These are phyloP conservation scores for Carassius carassius DNA, from an alignment of 2,113 vertebrate genomes.

Conservation along the genomic window DNA sequence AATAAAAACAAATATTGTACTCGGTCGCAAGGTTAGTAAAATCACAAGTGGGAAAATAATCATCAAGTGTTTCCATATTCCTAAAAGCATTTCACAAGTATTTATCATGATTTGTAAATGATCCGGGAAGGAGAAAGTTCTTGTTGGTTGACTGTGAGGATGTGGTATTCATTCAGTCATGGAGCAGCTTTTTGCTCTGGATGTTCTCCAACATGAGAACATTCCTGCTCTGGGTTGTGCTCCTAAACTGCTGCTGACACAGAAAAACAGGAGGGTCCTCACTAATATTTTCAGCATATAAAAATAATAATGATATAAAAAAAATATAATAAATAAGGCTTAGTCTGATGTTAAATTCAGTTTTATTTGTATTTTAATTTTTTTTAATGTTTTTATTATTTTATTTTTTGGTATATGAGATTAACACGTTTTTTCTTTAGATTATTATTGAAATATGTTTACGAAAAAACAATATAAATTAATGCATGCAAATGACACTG, in stretches of 20 bases:
- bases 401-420: neutral
- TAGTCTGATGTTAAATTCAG: neutral
- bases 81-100: conserved; percentile 12
- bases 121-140: conserved; percentile 36
- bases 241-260: conserved; percentile 47
- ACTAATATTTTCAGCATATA: neutral
- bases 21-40: neutral
- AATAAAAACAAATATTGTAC: neutral
- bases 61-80: neutral
- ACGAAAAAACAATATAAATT: neutral
- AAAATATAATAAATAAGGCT: too few relatives aligned
- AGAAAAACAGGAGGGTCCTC: conserved; percentile 13
- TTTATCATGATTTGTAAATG: conserved; percentile 27
- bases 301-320: neutral
- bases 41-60: neutral
- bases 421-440: neutral
- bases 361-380: too few relatives aligned
- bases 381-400: too few relatives aligned
- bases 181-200: conserved; percentile 41
- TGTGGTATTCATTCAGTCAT: conserved; percentile 30
- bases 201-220: conserved; percentile 41
- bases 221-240: conserved; percentile 54
- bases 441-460: neutral
- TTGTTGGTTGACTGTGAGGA: conserved; percentile 38
- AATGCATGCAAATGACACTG: neutral